Percentiles rank a stretch among this genome's conserved stretches.
Conservation (phyloP, 2,797 vertebrate genomes). For the Rhinella marina region DNA sequence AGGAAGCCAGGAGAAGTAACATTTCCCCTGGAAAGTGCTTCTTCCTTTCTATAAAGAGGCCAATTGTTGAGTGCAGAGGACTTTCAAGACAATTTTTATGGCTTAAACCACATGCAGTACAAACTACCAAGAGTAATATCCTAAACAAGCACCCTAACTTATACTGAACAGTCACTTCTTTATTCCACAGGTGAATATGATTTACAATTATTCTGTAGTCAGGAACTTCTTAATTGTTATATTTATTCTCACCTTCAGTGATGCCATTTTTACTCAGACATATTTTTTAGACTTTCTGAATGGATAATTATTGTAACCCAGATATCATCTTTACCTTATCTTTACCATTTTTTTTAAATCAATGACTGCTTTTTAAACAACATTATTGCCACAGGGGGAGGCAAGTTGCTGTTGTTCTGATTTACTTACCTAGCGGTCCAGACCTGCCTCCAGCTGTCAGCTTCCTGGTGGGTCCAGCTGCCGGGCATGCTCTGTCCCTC, state of each 20-base stretch:
- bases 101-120: constrained; percentile 32
- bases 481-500: too few relatives aligned
- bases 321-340: too few relatives aligned
- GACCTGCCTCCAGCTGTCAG: too few relatives aligned
- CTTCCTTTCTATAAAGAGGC: constrained; percentile 32
- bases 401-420: too few relatives aligned
- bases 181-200: neutral
- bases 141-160: constrained; percentile 17
- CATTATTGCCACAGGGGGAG: too few relatives aligned
- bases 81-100: constrained; percentile 42
- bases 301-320: too few relatives aligned
- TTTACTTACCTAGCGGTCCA: too few relatives aligned
- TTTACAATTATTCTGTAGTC: neutral
- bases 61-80: constrained; percentile 20
- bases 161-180: constrained; percentile 8
- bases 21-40: constrained; percentile 46
- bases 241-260: neutral
- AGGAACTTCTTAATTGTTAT: constrained; percentile 11
- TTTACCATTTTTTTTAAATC: too few relatives aligned
- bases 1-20: constrained; percentile 39
- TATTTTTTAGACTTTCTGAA: too few relatives aligned
- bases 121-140: constrained; percentile 28
- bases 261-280: neutral
- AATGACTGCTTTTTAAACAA: too few relatives aligned
- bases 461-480: too few relatives aligned